Evolutionary conservation across 2,888 invertebrate species (phyloP).

Genomic region (Zhengitettix transpicula): DNA sequence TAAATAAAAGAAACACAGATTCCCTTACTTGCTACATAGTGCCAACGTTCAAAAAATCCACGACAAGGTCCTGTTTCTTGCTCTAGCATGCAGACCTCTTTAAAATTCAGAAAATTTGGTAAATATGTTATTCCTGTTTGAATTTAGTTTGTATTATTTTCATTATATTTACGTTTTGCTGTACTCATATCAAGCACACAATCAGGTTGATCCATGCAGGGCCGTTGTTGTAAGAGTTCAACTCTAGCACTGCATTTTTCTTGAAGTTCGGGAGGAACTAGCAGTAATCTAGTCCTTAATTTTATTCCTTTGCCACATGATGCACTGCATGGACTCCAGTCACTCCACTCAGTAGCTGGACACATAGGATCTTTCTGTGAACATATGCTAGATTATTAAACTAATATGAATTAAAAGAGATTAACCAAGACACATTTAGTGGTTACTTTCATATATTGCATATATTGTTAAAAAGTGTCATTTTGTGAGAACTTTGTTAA

Average conservation of each 20-base stretch:
- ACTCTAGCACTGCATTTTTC: conserved; percentile 47
- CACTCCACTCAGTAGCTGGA: conserved; percentile 75
- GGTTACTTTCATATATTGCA: too few relatives aligned
- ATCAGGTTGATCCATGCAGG: conserved; percentile 47
- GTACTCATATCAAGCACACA: conserved; percentile 56
- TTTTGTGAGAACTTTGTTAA: too few relatives aligned
- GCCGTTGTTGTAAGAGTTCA: conserved; percentile 57
- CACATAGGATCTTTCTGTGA: conserved; percentile 27
- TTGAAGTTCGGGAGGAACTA: conserved; percentile 47
- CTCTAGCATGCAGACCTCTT: conserved; percentile 72
- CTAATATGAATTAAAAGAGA: too few relatives aligned
- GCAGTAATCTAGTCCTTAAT: conserved; percentile 50
- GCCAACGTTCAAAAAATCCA: conserved; percentile 75
- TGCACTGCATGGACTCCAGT: conserved; percentile 84
- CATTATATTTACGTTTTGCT: conserved; percentile 46
- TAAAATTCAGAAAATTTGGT: conserved; percentile 12
- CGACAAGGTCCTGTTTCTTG: conserved; percentile 73
- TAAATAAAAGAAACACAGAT: conserved; percentile 78
- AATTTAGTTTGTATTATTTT: background rate
- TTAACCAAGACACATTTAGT: too few relatives aligned
- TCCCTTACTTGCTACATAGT: conserved; percentile 55
- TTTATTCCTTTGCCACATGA: conserved; percentile 71
- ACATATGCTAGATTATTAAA: background rate
- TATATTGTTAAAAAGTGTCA: too few relatives aligned
- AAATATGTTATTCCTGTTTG: background rate